phyloP scores from a whole-genome alignment of 2,113 vertebrate species.

The Sclerurus mexicanus region DNA sequence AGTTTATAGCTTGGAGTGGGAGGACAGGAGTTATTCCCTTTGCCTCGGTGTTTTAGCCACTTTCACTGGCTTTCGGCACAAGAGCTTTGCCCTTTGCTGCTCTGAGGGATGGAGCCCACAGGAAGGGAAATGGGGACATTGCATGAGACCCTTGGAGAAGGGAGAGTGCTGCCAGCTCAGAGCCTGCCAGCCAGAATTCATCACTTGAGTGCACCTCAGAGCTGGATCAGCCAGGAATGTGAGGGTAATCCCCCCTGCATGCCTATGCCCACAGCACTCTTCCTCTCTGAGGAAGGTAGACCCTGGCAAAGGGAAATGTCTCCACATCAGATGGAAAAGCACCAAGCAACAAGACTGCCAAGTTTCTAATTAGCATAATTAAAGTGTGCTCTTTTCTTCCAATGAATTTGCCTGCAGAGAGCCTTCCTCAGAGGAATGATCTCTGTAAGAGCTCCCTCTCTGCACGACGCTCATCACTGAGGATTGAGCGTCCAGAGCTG shows the following conservation, averaged over 20 bases:
- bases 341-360: neutral
- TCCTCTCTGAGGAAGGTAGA: neutral
- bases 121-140: neutral
- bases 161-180: neutral
- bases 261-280: neutral
- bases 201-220: rapidly evolving
- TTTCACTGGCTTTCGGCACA: neutral
- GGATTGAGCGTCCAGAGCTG: neutral
- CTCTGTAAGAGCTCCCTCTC: neutral
- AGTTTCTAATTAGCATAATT: slow-evolving; percentile 6
- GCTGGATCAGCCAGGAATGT: neutral
- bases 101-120: rapidly evolving
- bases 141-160: neutral
- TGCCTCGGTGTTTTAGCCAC: neutral
- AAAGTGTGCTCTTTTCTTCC: neutral
- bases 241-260: neutral
- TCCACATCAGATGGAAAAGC: neutral
- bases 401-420: neutral
- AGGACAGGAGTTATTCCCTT: neutral
- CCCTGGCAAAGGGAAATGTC: neutral
- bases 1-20: neutral
- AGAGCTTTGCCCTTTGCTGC: neutral
- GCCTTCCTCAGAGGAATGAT: neutral
- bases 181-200: neutral
- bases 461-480: neutral